These are phyloP conservation scores for Dryococelus australis DNA, from an alignment of 2,888 invertebrate species.

Conservation along the genomic window DNA sequence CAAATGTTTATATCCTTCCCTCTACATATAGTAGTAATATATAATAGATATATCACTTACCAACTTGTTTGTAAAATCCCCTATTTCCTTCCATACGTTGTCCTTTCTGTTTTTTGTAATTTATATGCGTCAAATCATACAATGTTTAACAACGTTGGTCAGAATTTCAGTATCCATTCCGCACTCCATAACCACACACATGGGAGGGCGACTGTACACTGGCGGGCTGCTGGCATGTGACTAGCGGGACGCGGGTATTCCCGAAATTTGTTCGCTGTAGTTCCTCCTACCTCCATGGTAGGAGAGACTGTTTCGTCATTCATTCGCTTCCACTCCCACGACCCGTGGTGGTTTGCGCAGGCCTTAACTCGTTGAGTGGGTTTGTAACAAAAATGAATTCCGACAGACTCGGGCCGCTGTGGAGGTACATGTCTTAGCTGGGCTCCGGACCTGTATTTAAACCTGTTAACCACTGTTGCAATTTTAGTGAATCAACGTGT, in stretches of 20 bases:
- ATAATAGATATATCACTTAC: neutral
- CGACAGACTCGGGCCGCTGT: too few relatives aligned
- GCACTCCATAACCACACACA: neutral
- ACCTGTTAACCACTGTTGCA: too few relatives aligned
- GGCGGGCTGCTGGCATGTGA: neutral
- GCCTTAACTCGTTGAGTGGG: too few relatives aligned
- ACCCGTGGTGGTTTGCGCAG: too few relatives aligned
- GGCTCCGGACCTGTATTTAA: too few relatives aligned
- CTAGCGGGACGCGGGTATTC: neutral
- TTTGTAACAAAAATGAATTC: too few relatives aligned
- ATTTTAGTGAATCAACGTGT: too few relatives aligned
- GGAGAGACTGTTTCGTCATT: too few relatives aligned
- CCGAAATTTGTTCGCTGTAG: neutral
- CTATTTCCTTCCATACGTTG: neutral
- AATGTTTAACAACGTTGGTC: neutral
- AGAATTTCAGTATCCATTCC: neutral
- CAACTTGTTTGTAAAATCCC: neutral
- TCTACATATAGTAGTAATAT: neutral
- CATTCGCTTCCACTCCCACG: too few relatives aligned
- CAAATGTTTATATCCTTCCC: too few relatives aligned
- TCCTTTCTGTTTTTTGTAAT: neutral
- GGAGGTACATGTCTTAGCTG: too few relatives aligned
- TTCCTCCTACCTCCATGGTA: neutral
- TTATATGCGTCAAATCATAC: neutral
- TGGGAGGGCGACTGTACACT: too few relatives aligned